Conservation (phyloP, 2,113 vertebrate genomes). For the Scartelaos histophorus region DNA sequence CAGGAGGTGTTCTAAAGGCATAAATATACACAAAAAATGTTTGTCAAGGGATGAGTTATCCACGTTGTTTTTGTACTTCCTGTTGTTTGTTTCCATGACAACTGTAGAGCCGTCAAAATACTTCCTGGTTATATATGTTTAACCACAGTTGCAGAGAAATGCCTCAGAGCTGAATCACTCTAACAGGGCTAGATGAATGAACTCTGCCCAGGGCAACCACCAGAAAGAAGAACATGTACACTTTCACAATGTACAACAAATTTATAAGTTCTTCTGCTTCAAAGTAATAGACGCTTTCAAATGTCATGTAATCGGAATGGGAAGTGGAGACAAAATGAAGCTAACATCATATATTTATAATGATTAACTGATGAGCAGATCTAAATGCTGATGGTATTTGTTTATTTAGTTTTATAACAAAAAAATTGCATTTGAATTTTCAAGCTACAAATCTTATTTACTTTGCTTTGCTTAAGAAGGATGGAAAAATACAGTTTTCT, state of each 20-base stretch:
- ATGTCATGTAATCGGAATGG: no score
- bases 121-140: neutral
- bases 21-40: neutral
- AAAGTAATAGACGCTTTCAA: no score
- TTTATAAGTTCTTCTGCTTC: neutral
- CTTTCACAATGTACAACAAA: neutral
- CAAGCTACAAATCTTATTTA: no score
- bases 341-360: no score
- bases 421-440: no score
- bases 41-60: neutral
- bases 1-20: neutral
- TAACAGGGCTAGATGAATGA: neutral
- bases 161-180: neutral
- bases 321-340: no score
- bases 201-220: neutral
- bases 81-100: neutral
- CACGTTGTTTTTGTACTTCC: neutral
- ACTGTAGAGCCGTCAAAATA: neutral
- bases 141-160: neutral
- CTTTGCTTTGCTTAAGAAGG: no score
- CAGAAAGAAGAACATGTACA: neutral
- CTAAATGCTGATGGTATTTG: no score
- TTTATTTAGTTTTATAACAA: no score
- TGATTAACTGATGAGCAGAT: no score
- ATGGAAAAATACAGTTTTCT: no score